Conservation (phyloP, 2,888 invertebrate species). For the Plemyria rubiginata region DNA sequence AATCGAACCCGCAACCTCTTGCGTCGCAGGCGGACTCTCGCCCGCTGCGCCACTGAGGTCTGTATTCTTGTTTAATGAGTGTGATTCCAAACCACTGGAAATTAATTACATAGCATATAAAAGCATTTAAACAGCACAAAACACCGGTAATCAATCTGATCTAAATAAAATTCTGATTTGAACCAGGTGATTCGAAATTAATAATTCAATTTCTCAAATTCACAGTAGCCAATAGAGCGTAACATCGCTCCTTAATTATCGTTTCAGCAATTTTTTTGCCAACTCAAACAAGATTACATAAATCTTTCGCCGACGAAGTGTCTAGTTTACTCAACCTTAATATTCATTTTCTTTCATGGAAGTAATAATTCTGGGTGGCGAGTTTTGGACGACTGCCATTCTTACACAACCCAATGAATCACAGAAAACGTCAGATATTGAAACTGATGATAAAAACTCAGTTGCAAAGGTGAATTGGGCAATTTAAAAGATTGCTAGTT, state of each 20-base stretch:
- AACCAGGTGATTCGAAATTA: conserved; percentile 48
- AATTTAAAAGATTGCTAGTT: conserved; percentile 71
- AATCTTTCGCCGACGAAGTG: conserved; percentile 45
- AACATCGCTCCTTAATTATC: conserved; percentile 48
- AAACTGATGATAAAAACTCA: conserved; percentile 59
- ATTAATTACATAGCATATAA: background rate
- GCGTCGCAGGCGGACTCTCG: too few relatives aligned
- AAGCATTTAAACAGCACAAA: background rate
- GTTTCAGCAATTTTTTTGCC: conserved; percentile 41
- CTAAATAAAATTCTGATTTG: conserved; percentile 19
- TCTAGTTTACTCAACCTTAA: conserved; percentile 52
- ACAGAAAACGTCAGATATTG: conserved; percentile 60
- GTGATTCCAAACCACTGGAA: background rate
- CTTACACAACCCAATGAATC: conserved; percentile 61
- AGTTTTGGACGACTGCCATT: conserved; percentile 67
- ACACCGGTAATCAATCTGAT: conserved; percentile 9
- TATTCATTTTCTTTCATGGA: conserved; percentile 64
- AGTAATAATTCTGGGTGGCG: conserved; percentile 54
- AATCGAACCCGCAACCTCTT: too few relatives aligned
- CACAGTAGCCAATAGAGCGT: conserved; percentile 51
- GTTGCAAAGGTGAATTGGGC: conserved; percentile 64
- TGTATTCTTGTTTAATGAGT: conserved; percentile 1
- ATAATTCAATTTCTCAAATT: conserved; percentile 59
- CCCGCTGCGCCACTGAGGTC: too few relatives aligned
- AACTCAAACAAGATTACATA: conserved; percentile 42